Base-by-base conservation (phyloP, 1,140 invertebrate species). In the Saccostrea cuccullata region DNA sequence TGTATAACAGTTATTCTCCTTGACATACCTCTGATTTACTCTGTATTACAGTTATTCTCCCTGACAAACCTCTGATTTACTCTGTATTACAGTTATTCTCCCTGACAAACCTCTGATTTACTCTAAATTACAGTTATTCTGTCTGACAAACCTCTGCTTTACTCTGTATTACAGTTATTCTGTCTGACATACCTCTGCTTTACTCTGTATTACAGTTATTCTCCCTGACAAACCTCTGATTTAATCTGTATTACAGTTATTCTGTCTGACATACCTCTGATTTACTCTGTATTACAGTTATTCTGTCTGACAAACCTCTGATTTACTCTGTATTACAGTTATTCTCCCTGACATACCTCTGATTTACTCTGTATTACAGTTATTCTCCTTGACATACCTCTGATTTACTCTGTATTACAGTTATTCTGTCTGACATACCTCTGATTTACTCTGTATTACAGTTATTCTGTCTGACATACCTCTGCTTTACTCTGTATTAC, bases 401-500 rank as follows among this genome's bases (percentile, higher is more conserved):
- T 30, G 94, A 92, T 73, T 91, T 91, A n/a, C 93, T 91, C 26
- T 94, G 91, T 26, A 95, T 92, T 23, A 95, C 92, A 40, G 91
- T 90, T 23, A 95, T 93, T 84, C 91, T 91, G 55, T 94, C 90
- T 47, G 40, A 47, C 40, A 36, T 87, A 91, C 89, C 90, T 95
- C 95, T 30, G 94, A 92, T 73, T 91, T 91, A n/a, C 93, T 91
- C 26, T 94, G 91, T 26, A 95, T 92, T 23, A 95, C 92, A 40
- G 91, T 90, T 23, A 95, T 93, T 84, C 91, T 91, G 55, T 94
- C 90, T n/a, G n/a, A n/a, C n/a, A 36, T 87, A 91, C 89, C 90
- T 95, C 95, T 30, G 94, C 92, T 73, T 91, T 91, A n/a, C 93
- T 91, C 26, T 94, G 91, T 26, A 95, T 92, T 23, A 95, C 92